phyloP scores from a whole-genome alignment of 1,140 invertebrate genomes.

The Ylistrum balloti region DNA sequence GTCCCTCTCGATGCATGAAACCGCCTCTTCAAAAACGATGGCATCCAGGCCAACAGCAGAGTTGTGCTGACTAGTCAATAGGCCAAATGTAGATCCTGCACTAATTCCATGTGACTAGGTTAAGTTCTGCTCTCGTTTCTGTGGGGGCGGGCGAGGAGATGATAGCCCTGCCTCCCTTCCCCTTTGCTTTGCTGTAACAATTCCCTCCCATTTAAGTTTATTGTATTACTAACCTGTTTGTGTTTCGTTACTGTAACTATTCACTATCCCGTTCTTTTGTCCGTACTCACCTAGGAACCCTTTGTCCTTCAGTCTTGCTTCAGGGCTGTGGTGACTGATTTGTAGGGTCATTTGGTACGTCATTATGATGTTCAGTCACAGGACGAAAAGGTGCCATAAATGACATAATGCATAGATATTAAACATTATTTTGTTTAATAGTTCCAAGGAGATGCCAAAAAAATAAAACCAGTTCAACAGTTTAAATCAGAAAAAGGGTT shows the following conservation, averaged over 20 bases:
- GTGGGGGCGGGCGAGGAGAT: slow-evolving; percentile 10
- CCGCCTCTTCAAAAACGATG: slow-evolving; percentile 37
- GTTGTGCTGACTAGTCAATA: neutral
- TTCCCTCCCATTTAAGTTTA: neutral
- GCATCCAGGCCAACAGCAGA: neutral
- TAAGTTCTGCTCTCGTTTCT: neutral
- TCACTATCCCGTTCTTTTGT: neutral
- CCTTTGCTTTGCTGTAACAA: neutral
- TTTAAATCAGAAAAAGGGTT: too few species aligned
- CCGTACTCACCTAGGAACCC: too few species aligned
- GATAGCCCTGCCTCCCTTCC: slow-evolving; percentile 1
- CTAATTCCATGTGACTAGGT: slow-evolving; percentile 18
- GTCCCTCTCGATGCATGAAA: slow-evolving; percentile 33
- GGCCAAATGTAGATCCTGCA: neutral
- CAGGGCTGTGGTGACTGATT: neutral
- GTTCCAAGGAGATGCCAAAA: too few species aligned
- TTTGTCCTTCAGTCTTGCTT: neutral
- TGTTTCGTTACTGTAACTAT: slow-evolving; percentile 25
- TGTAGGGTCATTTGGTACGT: neutral
- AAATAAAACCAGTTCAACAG: too few species aligned
- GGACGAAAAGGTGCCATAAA: too few species aligned
- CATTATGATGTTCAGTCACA: neutral
- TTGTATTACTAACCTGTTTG: slow-evolving; percentile 39
- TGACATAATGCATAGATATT: too few species aligned
- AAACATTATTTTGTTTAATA: too few species aligned